Conservation (phyloP, 1,140 invertebrate genomes). For the Zaprionus lachaisei region DNA sequence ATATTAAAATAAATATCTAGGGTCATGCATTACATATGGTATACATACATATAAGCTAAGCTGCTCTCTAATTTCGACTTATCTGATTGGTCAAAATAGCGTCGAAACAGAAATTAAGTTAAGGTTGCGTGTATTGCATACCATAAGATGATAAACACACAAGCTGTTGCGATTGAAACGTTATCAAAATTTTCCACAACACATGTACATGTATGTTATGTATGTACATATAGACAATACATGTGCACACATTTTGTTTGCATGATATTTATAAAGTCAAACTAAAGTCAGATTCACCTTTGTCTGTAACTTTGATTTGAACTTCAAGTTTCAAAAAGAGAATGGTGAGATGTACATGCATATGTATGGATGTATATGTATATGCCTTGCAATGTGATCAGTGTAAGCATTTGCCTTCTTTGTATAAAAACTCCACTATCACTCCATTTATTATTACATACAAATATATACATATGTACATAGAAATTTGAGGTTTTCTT, state of each 20-base stretch:
- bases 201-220: background rate
- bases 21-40: background rate
- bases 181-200: background rate
- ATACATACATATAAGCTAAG: background rate
- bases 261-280: conserved; percentile 18
- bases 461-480: background rate
- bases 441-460: background rate
- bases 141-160: background rate
- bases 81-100: background rate
- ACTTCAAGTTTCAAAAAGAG: conserved; percentile 23
- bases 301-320: conserved; percentile 51
- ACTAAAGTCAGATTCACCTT: conserved; percentile 31
- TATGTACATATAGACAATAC: background rate
- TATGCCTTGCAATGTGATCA: conserved; percentile 4
- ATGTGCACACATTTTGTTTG: conserved; percentile 9
- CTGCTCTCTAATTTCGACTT: background rate
- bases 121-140: background rate
- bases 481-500: too few relatives aligned
- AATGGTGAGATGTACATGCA: conserved; percentile 1
- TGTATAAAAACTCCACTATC: background rate
- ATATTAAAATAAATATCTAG: background rate
- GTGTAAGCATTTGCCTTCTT: background rate
- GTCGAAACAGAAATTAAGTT: background rate
- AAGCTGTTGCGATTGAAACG: background rate
- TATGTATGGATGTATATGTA: background rate